Base-by-base conservation (phyloP, 2,113 vertebrate genomes). In the Clinocottus analis region DNA sequence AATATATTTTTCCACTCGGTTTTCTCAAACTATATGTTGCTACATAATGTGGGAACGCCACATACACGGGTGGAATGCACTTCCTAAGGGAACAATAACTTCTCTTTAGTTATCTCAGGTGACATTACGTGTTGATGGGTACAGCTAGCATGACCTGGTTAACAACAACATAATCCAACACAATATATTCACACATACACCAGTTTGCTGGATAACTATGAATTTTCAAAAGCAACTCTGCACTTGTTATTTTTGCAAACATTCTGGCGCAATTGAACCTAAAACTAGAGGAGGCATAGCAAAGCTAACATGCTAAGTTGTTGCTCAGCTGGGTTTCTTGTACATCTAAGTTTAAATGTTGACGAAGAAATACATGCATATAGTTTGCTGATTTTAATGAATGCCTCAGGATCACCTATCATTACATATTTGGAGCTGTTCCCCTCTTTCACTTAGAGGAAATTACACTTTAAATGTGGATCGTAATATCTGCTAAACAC, bases 401-500 rank as follows among this genome's bases (percentile, higher is more conserved):
- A 12, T 51, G 23, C 27, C 3, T 65, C 21, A 17, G 21, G 2
- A 59, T 51, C 10, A 33, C 47, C 31, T 74, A 14, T 7, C n/a
- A 23, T 11, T 13, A 17, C 16, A 8, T 55, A 68, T 60, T 16
- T 12, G 7, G 25, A 27, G 43, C 43, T 29, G 0, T 14, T 63
- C 27, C 0, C 0, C 0, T 0, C 31, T 64, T 60, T 66, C 21
- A 51, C 56, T 78, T 23, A 27, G 3, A 8, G 31, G 23, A n/a
- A 47, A 4, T 72, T 72, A n/a, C 13, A 29, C 11, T 41, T 60
- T 58, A 55, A 63, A 76, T 69, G 49, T 55, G 25, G 29, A 67
- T 79, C 79, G 79, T 77, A 86, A 45, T 47, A 61, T 80, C 55
- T 72, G 45, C 60, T 23, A 59, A 70, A 39, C 66, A 53, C 5